phyloP scores from a whole-genome alignment of 2,888 invertebrate species.

The Barypeithes pellucidus region DNA sequence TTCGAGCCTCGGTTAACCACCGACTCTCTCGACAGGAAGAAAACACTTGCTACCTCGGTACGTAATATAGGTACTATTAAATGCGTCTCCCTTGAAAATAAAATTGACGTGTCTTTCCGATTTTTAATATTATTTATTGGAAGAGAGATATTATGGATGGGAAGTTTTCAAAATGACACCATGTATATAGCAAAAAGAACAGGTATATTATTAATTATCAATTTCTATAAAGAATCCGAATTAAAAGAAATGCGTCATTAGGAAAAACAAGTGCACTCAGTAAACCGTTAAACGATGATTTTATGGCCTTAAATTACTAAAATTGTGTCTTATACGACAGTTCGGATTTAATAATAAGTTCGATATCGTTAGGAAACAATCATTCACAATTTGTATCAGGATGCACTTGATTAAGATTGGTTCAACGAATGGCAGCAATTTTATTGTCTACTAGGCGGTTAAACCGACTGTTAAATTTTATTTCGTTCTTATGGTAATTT shows the following conservation, averaged over 20 bases:
- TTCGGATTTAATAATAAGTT: conserved; percentile 15
- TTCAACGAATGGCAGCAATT: conserved; percentile 36
- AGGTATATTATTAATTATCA: not conserved
- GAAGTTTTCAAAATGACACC: too few species aligned
- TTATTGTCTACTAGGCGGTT: conserved; percentile 21
- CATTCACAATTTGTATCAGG: conserved; percentile 35
- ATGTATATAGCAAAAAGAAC: too few species aligned
- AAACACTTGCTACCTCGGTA: too few species aligned
- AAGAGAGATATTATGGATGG: too few species aligned
- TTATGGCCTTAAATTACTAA: conserved; percentile 15
- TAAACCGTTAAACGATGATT: conserved; percentile 1
- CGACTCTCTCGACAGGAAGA: too few species aligned
- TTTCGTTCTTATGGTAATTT: not conserved
- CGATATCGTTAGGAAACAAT: conserved; percentile 36
- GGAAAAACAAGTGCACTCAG: conserved; percentile 3
- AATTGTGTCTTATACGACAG: conserved; percentile 12
- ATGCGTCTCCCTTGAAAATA: too few species aligned
- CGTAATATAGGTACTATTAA: too few species aligned
- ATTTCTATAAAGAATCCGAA: not conserved
- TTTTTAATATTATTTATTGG: too few species aligned
- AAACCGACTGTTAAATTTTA: conserved; percentile 17
- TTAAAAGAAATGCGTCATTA: not conserved
- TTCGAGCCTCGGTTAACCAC: too few species aligned
- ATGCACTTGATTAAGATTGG: conserved; percentile 41
- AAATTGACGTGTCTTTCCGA: too few species aligned